phyloP scores from a whole-genome alignment of 2,113 vertebrate species.

The Nesoenas mayeri region DNA sequence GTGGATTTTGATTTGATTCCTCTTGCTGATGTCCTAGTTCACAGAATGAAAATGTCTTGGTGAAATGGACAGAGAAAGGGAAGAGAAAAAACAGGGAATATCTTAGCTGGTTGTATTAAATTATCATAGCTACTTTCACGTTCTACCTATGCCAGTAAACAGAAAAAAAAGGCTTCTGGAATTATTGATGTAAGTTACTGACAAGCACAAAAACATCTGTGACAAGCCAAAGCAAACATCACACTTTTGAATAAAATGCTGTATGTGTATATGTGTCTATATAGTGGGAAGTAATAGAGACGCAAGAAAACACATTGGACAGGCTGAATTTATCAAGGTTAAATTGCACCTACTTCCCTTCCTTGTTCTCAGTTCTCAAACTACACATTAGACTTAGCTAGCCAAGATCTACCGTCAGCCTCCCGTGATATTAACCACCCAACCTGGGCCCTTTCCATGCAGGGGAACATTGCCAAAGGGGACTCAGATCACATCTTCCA shows the following conservation, averaged over 20 bases:
- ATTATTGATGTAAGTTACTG: constrained; percentile 22
- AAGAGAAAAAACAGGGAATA: not conserved
- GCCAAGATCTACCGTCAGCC: not conserved
- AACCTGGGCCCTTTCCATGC: not conserved
- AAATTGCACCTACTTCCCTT: not conserved
- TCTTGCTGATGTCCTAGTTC: not conserved
- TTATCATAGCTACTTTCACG: not conserved
- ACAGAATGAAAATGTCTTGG: not conserved
- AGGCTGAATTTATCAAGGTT: not conserved
- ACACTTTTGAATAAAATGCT: not conserved
- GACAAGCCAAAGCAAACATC: not conserved
- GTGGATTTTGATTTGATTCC: not conserved
- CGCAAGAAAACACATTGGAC: not conserved
- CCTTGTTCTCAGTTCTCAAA: not conserved
- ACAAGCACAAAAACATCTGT: constrained; percentile 8
- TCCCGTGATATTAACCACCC: not conserved
- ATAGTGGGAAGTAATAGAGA: not conserved
- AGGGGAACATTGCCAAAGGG: not conserved
- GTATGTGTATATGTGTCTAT: not conserved
- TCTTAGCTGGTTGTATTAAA: not conserved
- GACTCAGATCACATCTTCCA: not conserved
- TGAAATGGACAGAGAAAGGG: not conserved
- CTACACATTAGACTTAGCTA: not conserved
- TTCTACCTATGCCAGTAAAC: not conserved
- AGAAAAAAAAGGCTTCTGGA: not conserved